A percentile compares a stretch with the other conserved stretches of the same genome.
phyloP scores from a whole-genome alignment of 2,888 invertebrate genomes.

The Leptopterna dolabrata region DNA sequence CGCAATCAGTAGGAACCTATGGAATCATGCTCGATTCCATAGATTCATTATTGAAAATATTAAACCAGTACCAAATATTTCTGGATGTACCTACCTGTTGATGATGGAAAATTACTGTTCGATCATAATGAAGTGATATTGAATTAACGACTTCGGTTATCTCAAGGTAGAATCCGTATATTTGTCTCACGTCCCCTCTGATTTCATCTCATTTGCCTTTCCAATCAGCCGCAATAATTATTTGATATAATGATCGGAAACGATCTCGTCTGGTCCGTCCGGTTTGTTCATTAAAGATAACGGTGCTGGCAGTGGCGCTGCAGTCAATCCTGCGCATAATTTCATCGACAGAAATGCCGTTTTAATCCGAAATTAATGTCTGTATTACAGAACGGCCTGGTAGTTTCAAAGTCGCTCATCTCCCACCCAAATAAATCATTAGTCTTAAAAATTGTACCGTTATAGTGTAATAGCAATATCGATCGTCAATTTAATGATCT shows the following conservation, averaged over 20 bases:
- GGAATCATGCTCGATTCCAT: too few species aligned
- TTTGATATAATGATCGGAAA: neutral
- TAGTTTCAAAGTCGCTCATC: too few species aligned
- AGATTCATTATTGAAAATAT: too few species aligned
- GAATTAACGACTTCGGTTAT: neutral
- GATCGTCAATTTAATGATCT: too few species aligned
- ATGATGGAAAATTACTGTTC: too few species aligned
- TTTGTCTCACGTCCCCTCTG: neutral
- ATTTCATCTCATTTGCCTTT: neutral
- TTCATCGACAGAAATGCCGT: neutral
- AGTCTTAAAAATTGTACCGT: too few species aligned
- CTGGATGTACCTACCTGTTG: too few species aligned
- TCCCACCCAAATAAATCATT: too few species aligned
- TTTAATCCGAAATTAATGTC: neutral
- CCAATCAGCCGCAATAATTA: neutral
- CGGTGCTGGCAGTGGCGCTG: neutral
- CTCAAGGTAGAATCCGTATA: neutral
- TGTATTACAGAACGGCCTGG: neutral
- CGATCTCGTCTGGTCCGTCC: neutral
- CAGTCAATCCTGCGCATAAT: neutral
- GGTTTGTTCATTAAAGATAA: neutral
- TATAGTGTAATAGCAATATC: too few species aligned
- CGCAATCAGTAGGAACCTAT: too few species aligned
- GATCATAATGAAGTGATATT: too few species aligned
- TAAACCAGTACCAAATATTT: too few species aligned